Percentiles rank a stretch among this genome's conserved stretches.
Conservation (phyloP, 1,140 invertebrate genomes). For the Cherax quadricarinatus region DNA sequence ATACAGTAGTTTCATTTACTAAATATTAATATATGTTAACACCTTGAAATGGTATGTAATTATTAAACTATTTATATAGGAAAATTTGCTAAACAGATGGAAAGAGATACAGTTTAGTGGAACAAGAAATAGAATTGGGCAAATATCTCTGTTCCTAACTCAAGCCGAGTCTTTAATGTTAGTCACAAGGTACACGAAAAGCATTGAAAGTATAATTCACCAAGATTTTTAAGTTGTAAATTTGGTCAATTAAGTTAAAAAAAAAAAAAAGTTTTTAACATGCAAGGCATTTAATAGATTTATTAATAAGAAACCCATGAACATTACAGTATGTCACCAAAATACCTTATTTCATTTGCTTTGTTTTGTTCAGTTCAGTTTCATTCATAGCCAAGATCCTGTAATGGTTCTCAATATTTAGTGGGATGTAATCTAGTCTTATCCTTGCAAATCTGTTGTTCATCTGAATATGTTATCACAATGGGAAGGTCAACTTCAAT, state of each 20-base stretch:
- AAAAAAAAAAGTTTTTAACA: neutral
- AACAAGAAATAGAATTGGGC: constrained; percentile 8
- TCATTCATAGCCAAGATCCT: neutral
- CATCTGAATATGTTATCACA: constrained; percentile 30
- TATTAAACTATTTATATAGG: constrained; percentile 10
- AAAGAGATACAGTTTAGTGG: neutral
- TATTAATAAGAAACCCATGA: neutral
- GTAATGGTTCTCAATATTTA: neutral
- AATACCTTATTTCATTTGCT: neutral
- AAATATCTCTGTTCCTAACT: constrained; percentile 38
- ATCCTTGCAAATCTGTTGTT: neutral
- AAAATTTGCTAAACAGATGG: neutral
- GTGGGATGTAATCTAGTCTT: neutral
- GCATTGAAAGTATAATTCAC: constrained; percentile 19
- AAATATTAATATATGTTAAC: constrained; percentile 32
- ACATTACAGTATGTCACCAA: neutral
- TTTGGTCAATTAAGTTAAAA: neutral
- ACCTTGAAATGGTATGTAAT: constrained; percentile 23
- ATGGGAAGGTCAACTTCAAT: constrained; percentile 58
- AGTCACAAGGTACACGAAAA: constrained; percentile 40
- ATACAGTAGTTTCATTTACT: neutral
- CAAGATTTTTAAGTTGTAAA: neutral
- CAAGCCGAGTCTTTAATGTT: constrained; percentile 32
- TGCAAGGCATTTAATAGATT: neutral
- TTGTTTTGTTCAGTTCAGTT: neutral